Evolutionary conservation across 2,797 vertebrate genomes (phyloP).

Genomic region (Cossypha caffra): DNA sequence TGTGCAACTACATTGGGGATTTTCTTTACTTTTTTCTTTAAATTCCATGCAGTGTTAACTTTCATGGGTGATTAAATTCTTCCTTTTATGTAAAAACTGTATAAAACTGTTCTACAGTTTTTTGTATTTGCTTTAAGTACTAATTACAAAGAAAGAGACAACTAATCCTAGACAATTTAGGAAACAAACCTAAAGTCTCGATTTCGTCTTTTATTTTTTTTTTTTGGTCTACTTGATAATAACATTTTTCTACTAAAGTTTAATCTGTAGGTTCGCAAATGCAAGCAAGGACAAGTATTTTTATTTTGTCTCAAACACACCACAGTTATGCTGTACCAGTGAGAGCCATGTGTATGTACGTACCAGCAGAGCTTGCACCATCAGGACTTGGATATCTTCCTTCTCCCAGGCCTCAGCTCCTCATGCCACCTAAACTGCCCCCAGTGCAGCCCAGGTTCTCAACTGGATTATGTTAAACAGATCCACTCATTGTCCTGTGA

Average conservation of each 20-base stretch:
- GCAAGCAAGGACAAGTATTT: background rate
- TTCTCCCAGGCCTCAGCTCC: background rate
- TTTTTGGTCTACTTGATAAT: background rate
- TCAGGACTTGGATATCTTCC: accelerated
- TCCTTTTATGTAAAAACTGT: background rate
- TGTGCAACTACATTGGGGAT: background rate
- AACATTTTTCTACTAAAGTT: background rate
- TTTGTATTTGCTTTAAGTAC: background rate
- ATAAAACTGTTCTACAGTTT: background rate
- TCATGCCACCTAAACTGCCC: background rate
- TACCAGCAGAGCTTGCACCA: background rate
- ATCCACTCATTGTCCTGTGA: background rate
- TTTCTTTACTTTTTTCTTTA: background rate
- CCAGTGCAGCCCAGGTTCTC: background rate
- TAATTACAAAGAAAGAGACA: background rate
- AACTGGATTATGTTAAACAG: background rate
- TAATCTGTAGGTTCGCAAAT: background rate
- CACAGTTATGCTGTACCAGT: accelerated
- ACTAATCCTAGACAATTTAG: background rate
- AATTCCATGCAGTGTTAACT: background rate
- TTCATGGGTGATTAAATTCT: background rate
- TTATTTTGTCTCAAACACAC: background rate
- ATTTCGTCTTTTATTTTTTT: background rate
- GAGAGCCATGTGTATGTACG: accelerated
- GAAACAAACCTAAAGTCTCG: background rate